These are phyloP conservation scores for Lonchura striata DNA, from an alignment of 2,113 vertebrate species.

Conservation along the genomic window DNA sequence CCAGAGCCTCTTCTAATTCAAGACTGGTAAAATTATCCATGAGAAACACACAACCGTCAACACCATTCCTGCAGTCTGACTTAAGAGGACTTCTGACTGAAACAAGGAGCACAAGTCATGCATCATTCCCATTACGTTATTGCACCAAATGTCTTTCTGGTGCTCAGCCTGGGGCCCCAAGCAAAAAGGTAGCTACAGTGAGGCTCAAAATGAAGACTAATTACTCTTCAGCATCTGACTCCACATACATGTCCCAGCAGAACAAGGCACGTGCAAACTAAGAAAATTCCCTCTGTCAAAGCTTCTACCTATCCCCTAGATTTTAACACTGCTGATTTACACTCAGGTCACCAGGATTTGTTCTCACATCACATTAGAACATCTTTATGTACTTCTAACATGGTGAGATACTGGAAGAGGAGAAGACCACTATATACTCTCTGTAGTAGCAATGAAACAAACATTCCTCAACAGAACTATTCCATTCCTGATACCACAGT, in stretches of 20 bases:
- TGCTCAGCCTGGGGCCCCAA: background rate
- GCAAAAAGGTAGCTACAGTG: background rate
- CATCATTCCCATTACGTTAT: background rate
- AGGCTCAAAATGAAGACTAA: constrained; percentile 1
- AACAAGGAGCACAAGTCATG: background rate
- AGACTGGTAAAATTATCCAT: background rate
- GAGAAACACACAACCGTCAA: background rate
- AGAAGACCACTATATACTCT: background rate
- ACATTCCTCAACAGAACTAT: background rate
- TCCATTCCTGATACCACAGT: background rate
- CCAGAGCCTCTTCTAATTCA: background rate
- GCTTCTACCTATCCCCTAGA: background rate
- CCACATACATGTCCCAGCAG: background rate
- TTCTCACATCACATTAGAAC: background rate
- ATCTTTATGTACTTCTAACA: background rate
- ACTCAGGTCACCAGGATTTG: background rate
- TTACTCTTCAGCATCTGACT: constrained; percentile 8
- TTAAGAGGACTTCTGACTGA: background rate
- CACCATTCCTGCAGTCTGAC: background rate
- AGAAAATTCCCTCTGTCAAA: background rate
- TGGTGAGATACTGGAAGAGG: background rate
- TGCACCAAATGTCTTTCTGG: background rate
- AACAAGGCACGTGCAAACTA: background rate
- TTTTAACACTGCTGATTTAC: background rate
- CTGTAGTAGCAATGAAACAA: background rate